A percentile compares a stretch with the other conserved stretches of the same genome.
These are phyloP conservation scores for Antheraea assamensis DNA, from an alignment of 2,888 invertebrate species.

Conservation along the genomic window DNA sequence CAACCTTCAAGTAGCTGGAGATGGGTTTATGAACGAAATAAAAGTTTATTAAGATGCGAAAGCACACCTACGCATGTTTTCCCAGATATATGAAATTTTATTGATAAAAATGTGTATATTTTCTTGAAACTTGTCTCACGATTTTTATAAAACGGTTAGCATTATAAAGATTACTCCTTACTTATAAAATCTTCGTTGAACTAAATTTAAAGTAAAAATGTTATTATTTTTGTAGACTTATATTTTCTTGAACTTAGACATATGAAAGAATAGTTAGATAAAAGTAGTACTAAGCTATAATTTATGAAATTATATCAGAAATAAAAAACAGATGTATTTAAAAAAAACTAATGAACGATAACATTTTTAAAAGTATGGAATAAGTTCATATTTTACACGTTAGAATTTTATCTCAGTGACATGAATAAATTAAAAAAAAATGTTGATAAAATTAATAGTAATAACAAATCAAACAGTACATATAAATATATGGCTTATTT, in stretches of 20 bases:
- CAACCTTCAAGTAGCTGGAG: background rate
- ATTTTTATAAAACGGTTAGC: background rate
- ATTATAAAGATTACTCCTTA: background rate
- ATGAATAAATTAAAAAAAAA: background rate
- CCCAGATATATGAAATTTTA: background rate
- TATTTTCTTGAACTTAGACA: background rate
- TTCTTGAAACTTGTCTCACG: background rate
- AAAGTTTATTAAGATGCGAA: background rate
- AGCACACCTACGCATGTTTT: background rate
- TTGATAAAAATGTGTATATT: background rate
- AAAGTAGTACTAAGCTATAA: too few species aligned
- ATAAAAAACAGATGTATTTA: too few species aligned
- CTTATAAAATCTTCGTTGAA: background rate
- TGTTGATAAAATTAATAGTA: background rate
- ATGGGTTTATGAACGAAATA: background rate
- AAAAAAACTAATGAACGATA: too few species aligned
- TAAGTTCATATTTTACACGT: too few species aligned
- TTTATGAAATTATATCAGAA: too few species aligned
- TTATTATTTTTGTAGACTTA: background rate
- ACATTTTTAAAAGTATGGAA: too few species aligned
- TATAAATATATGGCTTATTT: too few species aligned
- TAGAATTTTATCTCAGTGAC: too few species aligned
- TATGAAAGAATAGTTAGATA: too few species aligned
- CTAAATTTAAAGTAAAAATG: background rate
- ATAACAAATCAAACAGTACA: background rate